Evolutionary conservation across 2,888 invertebrate species (phyloP), one percentile per base, ranked within the genome.

Genomic region (Cephus rjabovi): DNA sequence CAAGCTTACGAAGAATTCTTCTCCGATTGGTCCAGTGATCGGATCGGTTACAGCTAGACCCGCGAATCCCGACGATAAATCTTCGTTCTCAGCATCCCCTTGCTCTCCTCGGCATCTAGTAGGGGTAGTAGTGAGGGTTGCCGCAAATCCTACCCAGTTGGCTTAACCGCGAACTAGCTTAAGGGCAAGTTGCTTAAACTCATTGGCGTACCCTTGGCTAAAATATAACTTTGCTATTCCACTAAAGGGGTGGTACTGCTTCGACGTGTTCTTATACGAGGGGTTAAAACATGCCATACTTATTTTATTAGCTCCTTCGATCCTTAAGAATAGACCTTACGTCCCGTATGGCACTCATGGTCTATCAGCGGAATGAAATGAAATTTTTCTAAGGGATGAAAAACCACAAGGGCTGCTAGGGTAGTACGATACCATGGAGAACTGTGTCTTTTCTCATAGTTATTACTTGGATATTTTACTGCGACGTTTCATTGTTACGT

Each of bases 151-250:
- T 11, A 71, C 30, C 31, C 71, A 30, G 71, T 31, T 34, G 71
- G 31, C 71, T 33, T 71, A 30, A 71, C 71, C 71, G 71, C 71
- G 34, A 71, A 30, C 71, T 34, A 30, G 71, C 71, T 71, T 71
- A 34, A 71, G 23, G 71, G 30, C 31, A 71, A 56, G 56, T 56
- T 56, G 56, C 56, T 56, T 56, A 56, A 56, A 56, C 56, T 23
- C 9, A 23, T 56, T 56, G 23, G 56, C 56, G 23, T 23, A 56
- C 56, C 56, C 56, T 56, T 56, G 9, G 23, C 23, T 56, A 56
- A 56, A 56, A 9, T 56, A 9, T 56, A 56, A 56, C 23, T 56
- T 56, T 9, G 1, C 56, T 23, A 23, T 56, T 56, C 9, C 56
- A 23, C 56, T 23, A 9, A 9, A 56, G 56, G 56, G 15, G 9